Evolutionary conservation across 2,888 invertebrate genomes (phyloP).

Genomic region (Andrena trimmerana): DNA sequence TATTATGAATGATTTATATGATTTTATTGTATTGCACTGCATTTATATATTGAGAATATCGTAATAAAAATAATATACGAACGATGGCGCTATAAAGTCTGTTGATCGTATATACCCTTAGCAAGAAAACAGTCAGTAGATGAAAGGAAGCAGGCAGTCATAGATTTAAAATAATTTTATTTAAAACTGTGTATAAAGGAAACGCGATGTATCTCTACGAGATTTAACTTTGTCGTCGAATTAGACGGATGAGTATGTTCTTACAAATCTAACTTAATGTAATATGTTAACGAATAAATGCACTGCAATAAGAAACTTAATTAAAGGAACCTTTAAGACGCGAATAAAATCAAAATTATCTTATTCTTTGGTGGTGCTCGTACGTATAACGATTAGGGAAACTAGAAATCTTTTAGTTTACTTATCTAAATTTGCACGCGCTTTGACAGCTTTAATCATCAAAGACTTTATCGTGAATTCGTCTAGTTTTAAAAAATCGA

Average conservation of each 20-base stretch:
- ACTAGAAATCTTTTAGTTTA: background rate
- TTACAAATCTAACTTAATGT: conserved; percentile 15
- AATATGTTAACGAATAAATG: conserved; percentile 1
- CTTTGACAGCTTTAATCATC: conserved; percentile 85
- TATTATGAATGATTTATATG: too few species aligned
- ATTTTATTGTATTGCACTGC: too few species aligned
- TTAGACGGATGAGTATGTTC: too few species aligned
- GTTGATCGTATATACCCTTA: conserved; percentile 17
- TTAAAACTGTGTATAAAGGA: background rate
- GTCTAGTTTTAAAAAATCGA: conserved; percentile 87
- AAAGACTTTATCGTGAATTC: conserved; percentile 87
- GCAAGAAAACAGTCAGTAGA: background rate
- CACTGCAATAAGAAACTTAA: background rate
- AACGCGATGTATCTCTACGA: background rate
- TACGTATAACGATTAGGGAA: background rate
- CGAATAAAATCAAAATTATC: background rate
- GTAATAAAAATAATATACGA: conserved; percentile 81
- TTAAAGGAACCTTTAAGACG: background rate
- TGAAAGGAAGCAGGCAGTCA: background rate
- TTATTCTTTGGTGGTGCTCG: too few species aligned
- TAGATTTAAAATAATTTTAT: background rate
- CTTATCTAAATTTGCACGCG: conserved; percentile 80
- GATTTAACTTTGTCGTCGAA: background rate
- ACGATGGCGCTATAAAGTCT: conserved; percentile 30
- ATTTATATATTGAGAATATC: conserved; percentile 79